Evolutionary conservation across 2,113 vertebrate species (phyloP), one percentile per base, ranked within the genome.

Genomic region (Sinocyclocheilus anshuiensis): DNA sequence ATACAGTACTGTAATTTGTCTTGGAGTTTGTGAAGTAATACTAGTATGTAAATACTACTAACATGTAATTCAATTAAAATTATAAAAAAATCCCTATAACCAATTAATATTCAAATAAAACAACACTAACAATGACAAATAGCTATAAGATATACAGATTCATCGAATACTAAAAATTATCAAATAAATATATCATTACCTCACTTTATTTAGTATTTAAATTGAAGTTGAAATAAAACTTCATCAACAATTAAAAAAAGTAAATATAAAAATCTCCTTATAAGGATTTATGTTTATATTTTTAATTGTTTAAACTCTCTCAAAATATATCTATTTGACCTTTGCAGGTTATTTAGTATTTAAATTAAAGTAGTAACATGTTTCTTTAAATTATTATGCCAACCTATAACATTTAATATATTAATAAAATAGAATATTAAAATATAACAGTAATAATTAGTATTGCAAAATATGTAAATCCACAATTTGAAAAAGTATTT

Each of bases 401-500:
- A 13, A 48, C 10, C 33, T 10, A 42, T 74, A 11, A 74, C 15
- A 39, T 50, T 13, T 15, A 50, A 50, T 13, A 4, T 50, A 50
- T 50, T 13, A 50, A 48, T 12, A 48, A 3, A 48, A 48, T 16
- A 53, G 4, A 53, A 24, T 39, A 22, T 59, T 18, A 0, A 79
- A 61, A 80, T 61, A 57, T 36, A 61, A 61, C 11, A 69, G 15
- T 33, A 65, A 42, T 10, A 6, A 20, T 18, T 22, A 42, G 22
- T 75, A 6, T 39, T 75, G 20, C 61, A n/a, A 39, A 55, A 42
- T 4, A 61, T 45, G 11, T 4, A 69, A 45, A 53, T 50, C 5
- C 81, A 72, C 8, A 50, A 69, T 8, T 83, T 89, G 83, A 67
- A 86, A 89, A 89, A 89, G 85, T 89, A 86, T 83, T 71, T 50